Evolutionary conservation across 1,140 invertebrate genomes (phyloP).

Genomic region (Papilio helenus): DNA sequence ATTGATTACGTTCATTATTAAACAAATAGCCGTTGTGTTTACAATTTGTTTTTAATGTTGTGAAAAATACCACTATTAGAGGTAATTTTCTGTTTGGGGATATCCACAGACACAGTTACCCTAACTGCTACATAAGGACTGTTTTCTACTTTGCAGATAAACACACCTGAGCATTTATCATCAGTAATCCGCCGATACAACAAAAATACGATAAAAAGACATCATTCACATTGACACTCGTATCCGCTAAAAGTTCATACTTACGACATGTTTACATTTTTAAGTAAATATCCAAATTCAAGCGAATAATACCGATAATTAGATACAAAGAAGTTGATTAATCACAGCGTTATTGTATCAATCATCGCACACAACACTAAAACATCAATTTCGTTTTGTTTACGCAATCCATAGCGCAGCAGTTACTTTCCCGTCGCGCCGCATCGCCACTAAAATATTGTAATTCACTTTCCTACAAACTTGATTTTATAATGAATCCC

Average conservation of each 20-base stretch:
- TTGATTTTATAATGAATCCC: neutral
- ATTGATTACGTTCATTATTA: neutral
- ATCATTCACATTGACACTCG: constrained; percentile 3
- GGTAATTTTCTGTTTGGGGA: no score
- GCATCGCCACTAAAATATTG: neutral
- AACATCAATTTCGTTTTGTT: neutral
- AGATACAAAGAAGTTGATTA: neutral
- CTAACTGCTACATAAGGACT: no score
- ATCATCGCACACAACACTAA: neutral
- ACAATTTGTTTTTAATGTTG: no score
- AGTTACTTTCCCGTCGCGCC: neutral
- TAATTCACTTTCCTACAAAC: neutral
- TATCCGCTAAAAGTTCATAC: constrained; percentile 4
- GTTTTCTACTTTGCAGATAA: no score
- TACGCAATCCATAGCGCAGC: neutral
- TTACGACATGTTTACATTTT: neutral
- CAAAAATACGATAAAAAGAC: constrained; percentile 42
- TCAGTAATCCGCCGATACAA: constrained; percentile 43
- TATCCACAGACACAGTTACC: no score
- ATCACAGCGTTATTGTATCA: neutral
- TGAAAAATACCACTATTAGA: no score
- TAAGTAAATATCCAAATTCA: neutral
- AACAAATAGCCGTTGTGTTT: no score
- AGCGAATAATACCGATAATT: neutral
- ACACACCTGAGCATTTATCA: constrained; percentile 35